Evolutionary conservation across 2,797 vertebrate genomes (phyloP), one percentile per base, ranked within the genome.

Genomic region (Coreius guichenoti): DNA sequence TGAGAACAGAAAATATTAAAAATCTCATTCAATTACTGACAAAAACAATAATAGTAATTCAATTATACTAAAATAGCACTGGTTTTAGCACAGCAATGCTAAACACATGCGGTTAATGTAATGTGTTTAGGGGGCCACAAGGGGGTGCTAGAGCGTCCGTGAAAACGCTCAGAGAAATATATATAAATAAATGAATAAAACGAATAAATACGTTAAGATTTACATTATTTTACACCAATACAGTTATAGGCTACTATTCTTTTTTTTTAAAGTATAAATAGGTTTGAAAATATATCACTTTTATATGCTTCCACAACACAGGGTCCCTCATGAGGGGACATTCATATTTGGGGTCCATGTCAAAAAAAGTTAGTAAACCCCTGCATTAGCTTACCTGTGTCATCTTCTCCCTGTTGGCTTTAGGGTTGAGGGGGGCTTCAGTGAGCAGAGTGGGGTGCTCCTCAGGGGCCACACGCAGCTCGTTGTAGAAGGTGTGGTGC

Each of bases 381-480:
- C 19, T 72, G 12, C 29, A n/a, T 68, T 19, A 31, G 33, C 86
- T 86, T 14, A 96, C 96, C 94, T 99, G 98, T 23, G 98, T 99
- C 98, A 99, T 99, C 96, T 99, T 99, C 92, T 99, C 98, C 85
- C 98, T 96, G 95, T 99, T 99, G 90, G 98, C 98, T 90, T 99
- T 99, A 91, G 98, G 98, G 93, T 99, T 99, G 80, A 99, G 97
- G 54, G 98, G 98, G 5, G 98, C 98, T 91, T 99, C 98, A 0
- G 98, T 99, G 88, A 99, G 97, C 91, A 99, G 95, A n/a, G 97
- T 98, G 12, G 98, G 98, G 91, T 99, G 98, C 91, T 99, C 98
- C 92, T 99, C 98, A 0, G 98, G 98, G 88, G 98, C 98, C 90
- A 99, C 98, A 0, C 98, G 96, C 82, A 99, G 94, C 93, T 99